Evolutionary conservation across 1,140 invertebrate genomes (phyloP).

Genomic region (Gonioctena quinquepunctata): DNA sequence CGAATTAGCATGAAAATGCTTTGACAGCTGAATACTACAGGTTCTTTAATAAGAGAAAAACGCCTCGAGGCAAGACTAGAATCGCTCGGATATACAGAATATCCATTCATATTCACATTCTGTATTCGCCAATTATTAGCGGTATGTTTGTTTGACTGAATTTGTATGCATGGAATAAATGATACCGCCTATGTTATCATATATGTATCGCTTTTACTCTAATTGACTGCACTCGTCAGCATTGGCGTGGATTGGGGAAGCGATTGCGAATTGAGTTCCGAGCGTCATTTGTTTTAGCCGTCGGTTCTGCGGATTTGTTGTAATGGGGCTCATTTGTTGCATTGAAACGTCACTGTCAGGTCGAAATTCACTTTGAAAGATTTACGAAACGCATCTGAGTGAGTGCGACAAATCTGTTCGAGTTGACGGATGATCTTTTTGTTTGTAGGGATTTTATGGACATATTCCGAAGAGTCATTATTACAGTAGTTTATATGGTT

Average conservation of each 20-base stretch:
- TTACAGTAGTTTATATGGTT: too few relatives aligned
- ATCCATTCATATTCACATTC: slow-evolving; percentile 46
- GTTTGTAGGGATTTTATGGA: too few relatives aligned
- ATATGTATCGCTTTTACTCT: slow-evolving; percentile 41
- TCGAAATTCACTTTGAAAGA: too few relatives aligned
- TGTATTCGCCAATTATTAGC: slow-evolving; percentile 47
- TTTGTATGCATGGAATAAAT: slow-evolving; percentile 54
- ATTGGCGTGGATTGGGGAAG: not conserved
- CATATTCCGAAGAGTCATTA: too few relatives aligned
- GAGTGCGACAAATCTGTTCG: too few relatives aligned
- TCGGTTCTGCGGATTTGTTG: not conserved
- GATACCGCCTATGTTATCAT: slow-evolving; percentile 46
- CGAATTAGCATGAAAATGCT: slow-evolving; percentile 53
- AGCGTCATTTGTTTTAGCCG: not conserved
- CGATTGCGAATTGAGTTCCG: not conserved
- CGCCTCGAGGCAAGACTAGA: slow-evolving; percentile 2
- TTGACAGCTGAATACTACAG: slow-evolving; percentile 50
- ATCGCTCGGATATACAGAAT: slow-evolving; percentile 35
- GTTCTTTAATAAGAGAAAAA: slow-evolving; percentile 22
- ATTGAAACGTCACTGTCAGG: not conserved
- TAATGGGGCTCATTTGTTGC: not conserved
- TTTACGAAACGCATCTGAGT: too few relatives aligned
- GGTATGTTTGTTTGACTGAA: slow-evolving; percentile 47
- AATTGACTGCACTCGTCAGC: slow-evolving; percentile 42
- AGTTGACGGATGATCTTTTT: too few relatives aligned